Evolutionary conservation across 2,888 invertebrate genomes (phyloP).

Genomic region (Drosophila subquinaria): DNA sequence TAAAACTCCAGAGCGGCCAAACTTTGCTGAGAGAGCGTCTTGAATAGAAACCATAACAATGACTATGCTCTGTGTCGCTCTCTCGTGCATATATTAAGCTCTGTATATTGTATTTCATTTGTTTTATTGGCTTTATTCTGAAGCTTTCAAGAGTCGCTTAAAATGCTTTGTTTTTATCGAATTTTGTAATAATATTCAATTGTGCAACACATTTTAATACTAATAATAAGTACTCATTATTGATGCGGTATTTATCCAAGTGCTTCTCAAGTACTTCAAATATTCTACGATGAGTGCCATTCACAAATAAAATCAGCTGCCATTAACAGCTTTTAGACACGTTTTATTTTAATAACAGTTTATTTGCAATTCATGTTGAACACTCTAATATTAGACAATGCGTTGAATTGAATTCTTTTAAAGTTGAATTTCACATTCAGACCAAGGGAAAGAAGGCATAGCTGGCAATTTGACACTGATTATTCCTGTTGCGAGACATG

Average conservation of each 20-base stretch:
- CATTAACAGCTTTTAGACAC: background rate
- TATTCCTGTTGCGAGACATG: constrained; percentile 93
- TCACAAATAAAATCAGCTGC: constrained; percentile 11
- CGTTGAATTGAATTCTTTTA: background rate
- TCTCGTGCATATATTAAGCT: background rate
- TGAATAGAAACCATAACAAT: too few relatives aligned
- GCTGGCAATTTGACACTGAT: constrained; percentile 94
- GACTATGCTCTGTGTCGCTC: too few relatives aligned
- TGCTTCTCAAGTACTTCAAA: constrained; percentile 25
- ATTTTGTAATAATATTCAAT: background rate
- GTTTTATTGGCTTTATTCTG: background rate
- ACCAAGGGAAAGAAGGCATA: constrained; percentile 93
- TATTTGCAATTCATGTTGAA: background rate
- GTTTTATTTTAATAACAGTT: background rate
- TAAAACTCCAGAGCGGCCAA: too few relatives aligned
- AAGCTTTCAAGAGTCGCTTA: background rate
- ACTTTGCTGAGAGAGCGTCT: too few relatives aligned
- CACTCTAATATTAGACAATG: background rate
- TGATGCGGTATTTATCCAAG: constrained; percentile 9
- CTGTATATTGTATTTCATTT: too few relatives aligned
- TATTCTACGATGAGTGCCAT: constrained; percentile 8
- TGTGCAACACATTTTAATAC: background rate
- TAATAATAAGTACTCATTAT: constrained; percentile 2
- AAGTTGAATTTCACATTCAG: constrained; percentile 83
- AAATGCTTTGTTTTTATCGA: constrained; percentile 1